Base-by-base conservation (phyloP, 2,888 invertebrate species). In the Ptychoptera albimana region DNA sequence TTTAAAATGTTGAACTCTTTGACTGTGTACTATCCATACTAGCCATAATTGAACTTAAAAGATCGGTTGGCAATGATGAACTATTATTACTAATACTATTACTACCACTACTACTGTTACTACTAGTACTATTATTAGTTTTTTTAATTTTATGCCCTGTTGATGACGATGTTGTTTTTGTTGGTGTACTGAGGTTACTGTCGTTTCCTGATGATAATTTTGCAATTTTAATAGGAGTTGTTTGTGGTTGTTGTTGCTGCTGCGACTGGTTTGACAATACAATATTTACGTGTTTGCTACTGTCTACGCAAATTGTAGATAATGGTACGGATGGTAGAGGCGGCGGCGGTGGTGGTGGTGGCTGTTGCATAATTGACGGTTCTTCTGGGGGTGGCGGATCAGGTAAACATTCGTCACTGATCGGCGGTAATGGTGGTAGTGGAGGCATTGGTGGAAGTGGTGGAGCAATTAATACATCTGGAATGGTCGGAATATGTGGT, bases 11-110 rank as follows among this genome's bases (percentile, higher is more conserved):
- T 11, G 32, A 32, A 39, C 12, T 43, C 13, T 14, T 37, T 14
- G 16, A 16, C 12, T 43, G 44, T 38, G 47, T 45, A 45, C 41
- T 49, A 51, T 64, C 65, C 65, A 65, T 65, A 53, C 64, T 61
- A 48, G 65, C 65, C 59, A 65, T 63, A 15, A 65, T 65, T 13
- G 65, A 63, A 49, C 63, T 62, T n/a, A 65, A 54, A 39, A 65
- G 55, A 53, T 65, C 64, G 34, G 60, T 55, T 46, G 8, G 50
- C 15, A 45, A 12, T 9, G 49, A 46, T 36, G 45, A 43, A 15
- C 11, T 37, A 13, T 29, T 30, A 30, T 14, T 16, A 42, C 34
- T 42, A 40, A 14, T 40, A 31, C 3, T 40, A 31, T 14, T 32
- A 15, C 15, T 40, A 12, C 8, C 7, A 31, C 5, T 45, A 45